Evolutionary conservation across 2,113 vertebrate species (phyloP), one percentile per base, ranked within the genome.

Genomic region (Muntiacus muntjak): DNA sequence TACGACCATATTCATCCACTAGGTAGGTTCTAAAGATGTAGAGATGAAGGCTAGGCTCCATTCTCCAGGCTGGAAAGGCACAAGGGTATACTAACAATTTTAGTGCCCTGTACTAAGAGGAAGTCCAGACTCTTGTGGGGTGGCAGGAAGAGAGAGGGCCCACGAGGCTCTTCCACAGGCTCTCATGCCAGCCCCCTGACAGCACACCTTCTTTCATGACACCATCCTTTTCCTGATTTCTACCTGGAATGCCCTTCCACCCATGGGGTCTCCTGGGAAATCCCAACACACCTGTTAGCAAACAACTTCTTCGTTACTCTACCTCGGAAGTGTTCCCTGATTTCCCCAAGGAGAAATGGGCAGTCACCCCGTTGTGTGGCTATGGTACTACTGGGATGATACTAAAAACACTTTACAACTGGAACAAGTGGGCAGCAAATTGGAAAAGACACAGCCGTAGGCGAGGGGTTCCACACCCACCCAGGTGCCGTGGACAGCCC

Each of bases 141-240:
- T 15, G 21, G 40, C 15, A n/a, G 67, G 36, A 19, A 5, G 11
- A 21, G 30, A 62, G 76, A 43, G 55, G 50, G 40, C 16, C 52
- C 25, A 2, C 0, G 4, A 21, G 14, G 25, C 55, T 55, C 40
- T 33, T 84, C 36, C 67, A 45, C n/a, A 78, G 36, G 21, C 89
- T 84, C 87, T 83, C 47, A 6, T 11, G 52, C 47, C 90, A 54
- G 52, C 26, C 25, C 54, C 47, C 26, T 19, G 47, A 40, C 50
- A 1, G 8, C 21, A 21, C 7, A 25, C 9, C 40, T 6, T 21
- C n/a, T 54, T 85, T 6, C 52, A 30, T 0, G 36, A 64, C 40
- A 25, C 25, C 33, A 0, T 7, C 33, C 67, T 78, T 19, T 16
- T 7, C 0, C 19, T 0, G 36, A 17, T 62, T 17, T 40, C 40